Conservation (phyloP, 2,113 vertebrate species). For the Chaetorhynchus papuensis region DNA sequence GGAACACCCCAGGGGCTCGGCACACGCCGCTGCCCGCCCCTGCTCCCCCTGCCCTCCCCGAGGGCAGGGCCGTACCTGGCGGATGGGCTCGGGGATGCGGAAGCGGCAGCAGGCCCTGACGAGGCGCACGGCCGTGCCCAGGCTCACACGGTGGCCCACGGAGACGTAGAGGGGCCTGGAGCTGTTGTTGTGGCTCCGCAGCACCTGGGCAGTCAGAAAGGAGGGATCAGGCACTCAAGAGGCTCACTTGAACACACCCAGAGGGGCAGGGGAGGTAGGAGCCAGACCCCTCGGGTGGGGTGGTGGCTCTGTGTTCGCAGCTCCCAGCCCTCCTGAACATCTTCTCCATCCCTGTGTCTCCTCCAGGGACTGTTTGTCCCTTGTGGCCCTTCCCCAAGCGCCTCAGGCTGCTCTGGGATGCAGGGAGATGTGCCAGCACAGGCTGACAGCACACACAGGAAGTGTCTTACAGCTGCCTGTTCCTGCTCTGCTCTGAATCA, state of each 20-base stretch:
- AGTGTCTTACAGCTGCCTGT: neutral
- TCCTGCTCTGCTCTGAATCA: neutral
- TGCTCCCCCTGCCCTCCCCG: neutral
- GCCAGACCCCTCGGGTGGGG: neutral
- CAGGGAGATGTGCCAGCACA: neutral
- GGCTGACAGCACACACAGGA: neutral
- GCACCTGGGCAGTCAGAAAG: constrained; percentile 65
- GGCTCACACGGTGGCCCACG: constrained; percentile 84
- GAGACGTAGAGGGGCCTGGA: constrained; percentile 87
- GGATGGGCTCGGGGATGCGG: constrained; percentile 89
- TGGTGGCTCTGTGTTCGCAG: neutral
- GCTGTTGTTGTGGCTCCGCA: constrained; percentile 80
- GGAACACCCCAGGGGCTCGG: accelerated
- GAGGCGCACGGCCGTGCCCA: constrained; percentile 81
- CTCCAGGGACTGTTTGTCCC: neutral
- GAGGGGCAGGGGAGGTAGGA: neutral
- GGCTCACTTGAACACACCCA: neutral
- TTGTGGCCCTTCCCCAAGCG: neutral
- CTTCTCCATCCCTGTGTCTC: neutral
- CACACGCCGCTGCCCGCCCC: accelerated
- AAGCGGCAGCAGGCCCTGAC: constrained; percentile 83
- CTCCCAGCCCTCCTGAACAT: neutral
- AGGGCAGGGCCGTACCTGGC: constrained; percentile 80
- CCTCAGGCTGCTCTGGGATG: neutral
- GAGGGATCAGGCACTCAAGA: neutral